Conservation (phyloP, 1,140 invertebrate genomes). For the Camponotus vicinus region DNA sequence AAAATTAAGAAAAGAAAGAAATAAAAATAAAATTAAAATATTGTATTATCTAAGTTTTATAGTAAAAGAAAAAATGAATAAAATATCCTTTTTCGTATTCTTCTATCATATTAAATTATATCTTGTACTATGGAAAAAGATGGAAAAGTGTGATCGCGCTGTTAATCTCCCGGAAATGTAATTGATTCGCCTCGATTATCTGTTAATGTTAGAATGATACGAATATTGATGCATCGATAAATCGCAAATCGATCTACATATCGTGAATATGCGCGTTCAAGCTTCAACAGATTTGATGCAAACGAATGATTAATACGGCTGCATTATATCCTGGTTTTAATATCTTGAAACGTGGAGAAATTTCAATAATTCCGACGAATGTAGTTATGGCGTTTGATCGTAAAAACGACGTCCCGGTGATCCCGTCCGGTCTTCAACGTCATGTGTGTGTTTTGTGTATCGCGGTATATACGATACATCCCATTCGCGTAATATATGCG, state of each 20-base stretch:
- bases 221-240: constrained; percentile 39
- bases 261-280: constrained; percentile 20
- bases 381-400: constrained; percentile 50
- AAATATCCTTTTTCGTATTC: neutral
- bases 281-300: constrained; percentile 29
- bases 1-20: too few relatives aligned
- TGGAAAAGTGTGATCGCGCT: neutral
- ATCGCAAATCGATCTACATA: constrained; percentile 42
- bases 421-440: constrained; percentile 8
- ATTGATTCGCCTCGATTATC: constrained; percentile 41
- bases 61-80: neutral
- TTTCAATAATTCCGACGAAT: constrained; percentile 46
- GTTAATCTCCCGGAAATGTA: constrained; percentile 19
- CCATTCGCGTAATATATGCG: constrained; percentile 53
- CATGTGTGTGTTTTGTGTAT: constrained; percentile 35
- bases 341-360: constrained; percentile 46
- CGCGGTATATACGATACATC: constrained; percentile 36
- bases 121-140: neutral
- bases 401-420: constrained; percentile 52
- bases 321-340: constrained; percentile 46
- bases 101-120: neutral
- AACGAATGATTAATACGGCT: constrained; percentile 40
- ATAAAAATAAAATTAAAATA: neutral
- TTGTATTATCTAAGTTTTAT: neutral
- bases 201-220: constrained; percentile 35